These are phyloP conservation scores for Melanerpes aurifrons DNA, from an alignment of 2,113 vertebrate genomes.

Conservation along the genomic window DNA sequence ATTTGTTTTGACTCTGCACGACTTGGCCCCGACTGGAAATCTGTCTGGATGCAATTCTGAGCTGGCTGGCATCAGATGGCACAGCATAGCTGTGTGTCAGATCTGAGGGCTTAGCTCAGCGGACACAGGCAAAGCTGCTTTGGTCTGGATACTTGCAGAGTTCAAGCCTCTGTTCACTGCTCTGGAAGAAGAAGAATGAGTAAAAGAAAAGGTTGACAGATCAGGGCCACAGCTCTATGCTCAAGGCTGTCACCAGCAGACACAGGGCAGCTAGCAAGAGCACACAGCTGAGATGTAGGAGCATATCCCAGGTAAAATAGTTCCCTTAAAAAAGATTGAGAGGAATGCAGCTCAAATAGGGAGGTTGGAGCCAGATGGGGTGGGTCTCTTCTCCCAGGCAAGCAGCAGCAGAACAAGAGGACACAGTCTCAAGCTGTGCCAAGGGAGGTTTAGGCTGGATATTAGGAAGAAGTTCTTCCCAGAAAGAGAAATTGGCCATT, in stretches of 20 bases:
- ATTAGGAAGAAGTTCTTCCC: too few relatives aligned
- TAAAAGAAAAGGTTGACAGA: neutral
- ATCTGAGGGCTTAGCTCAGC: neutral
- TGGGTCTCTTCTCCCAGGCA: too few relatives aligned
- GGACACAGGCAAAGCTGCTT: neutral
- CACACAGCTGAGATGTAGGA: neutral
- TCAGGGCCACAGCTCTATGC: neutral
- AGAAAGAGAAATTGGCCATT: too few relatives aligned
- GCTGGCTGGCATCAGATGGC: neutral
- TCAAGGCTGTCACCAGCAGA: neutral
- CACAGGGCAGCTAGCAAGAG: neutral
- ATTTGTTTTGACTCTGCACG: slow-evolving; percentile 35
- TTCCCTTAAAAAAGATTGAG: neutral
- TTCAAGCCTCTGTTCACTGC: neutral
- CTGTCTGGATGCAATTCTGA: neutral
- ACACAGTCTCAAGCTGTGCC: too few relatives aligned
- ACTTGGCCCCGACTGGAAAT: neutral
- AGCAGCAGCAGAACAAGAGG: too few relatives aligned
- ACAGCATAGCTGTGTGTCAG: neutral
- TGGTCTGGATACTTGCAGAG: neutral
- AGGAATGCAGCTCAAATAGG: neutral
- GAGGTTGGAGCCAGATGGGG: too few relatives aligned
- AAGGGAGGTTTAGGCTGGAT: too few relatives aligned
- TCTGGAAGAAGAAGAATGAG: neutral
- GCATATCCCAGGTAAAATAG: neutral